These are phyloP conservation scores for Orchesella cincta DNA, from an alignment of 1,140 invertebrate genomes.

Conservation along the genomic window DNA sequence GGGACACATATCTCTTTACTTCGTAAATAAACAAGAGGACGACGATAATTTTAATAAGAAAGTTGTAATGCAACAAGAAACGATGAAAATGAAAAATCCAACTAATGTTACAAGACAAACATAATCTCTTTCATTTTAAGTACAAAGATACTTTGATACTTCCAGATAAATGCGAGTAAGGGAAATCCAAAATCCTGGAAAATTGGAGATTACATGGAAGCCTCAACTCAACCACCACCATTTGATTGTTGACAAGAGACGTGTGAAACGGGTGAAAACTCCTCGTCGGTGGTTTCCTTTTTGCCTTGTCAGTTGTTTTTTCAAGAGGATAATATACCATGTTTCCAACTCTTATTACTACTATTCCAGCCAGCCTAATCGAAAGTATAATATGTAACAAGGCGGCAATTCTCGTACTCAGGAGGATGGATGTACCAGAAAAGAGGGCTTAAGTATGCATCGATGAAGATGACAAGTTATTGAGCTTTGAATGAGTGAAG, in stretches of 20 bases:
- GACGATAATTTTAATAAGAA: no score
- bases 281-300: conserved; percentile 13
- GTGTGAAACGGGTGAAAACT: conserved; percentile 18
- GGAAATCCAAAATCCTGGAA: no score
- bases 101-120: no score
- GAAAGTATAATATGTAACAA: conserved; percentile 25
- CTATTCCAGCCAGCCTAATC: not conserved
- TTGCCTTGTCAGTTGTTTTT: conserved; percentile 11
- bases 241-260: conserved; percentile 13
- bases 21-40: no score
- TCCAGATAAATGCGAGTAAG: no score
- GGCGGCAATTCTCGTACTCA: conserved; percentile 19
- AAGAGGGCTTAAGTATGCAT: conserved; percentile 18
- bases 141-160: no score
- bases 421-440: not conserved
- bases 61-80: no score
- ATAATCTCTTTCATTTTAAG: no score
- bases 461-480: conserved; percentile 25
- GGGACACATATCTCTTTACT: no score
- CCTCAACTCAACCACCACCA: conserved; percentile 6
- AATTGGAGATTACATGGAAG: no score
- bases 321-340: conserved; percentile 20
- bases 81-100: no score
- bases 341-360: not conserved
- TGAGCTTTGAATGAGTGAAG: conserved; percentile 25